Conservation (phyloP, 2,113 vertebrate species). For the Microcebus griseorufus region DNA sequence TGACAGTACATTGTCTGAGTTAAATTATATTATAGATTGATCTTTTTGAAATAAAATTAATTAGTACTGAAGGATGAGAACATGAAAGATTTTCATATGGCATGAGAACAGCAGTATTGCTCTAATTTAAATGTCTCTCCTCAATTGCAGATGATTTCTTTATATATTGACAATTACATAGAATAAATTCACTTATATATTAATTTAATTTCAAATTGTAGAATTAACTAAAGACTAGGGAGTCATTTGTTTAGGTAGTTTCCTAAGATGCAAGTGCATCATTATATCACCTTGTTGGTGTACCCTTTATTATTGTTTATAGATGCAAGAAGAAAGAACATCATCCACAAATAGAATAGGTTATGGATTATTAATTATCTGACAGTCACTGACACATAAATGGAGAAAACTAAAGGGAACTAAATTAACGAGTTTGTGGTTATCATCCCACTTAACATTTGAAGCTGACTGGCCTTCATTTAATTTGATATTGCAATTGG, state of each 20-base stretch:
- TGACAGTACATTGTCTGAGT: background rate
- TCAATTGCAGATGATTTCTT: background rate
- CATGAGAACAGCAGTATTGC: background rate
- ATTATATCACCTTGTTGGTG: background rate
- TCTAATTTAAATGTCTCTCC: background rate
- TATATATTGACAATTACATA: background rate
- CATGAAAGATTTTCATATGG: background rate
- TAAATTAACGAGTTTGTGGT: background rate
- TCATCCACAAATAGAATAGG: background rate
- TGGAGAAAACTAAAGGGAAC: background rate
- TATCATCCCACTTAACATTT: background rate
- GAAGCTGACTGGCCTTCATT: background rate
- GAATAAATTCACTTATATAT: background rate
- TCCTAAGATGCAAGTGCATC: background rate
- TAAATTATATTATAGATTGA: background rate
- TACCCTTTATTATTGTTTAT: background rate
- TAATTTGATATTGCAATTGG: background rate
- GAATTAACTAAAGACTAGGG: background rate
- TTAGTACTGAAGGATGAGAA: background rate
- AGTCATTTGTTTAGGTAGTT: background rate
- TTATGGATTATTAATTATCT: background rate
- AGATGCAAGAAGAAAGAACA: background rate
- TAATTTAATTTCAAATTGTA: background rate
- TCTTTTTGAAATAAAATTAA: conserved; percentile 3
- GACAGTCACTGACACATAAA: background rate